Base-by-base conservation (phyloP, 2,888 invertebrate genomes). In the Phortica magna region DNA sequence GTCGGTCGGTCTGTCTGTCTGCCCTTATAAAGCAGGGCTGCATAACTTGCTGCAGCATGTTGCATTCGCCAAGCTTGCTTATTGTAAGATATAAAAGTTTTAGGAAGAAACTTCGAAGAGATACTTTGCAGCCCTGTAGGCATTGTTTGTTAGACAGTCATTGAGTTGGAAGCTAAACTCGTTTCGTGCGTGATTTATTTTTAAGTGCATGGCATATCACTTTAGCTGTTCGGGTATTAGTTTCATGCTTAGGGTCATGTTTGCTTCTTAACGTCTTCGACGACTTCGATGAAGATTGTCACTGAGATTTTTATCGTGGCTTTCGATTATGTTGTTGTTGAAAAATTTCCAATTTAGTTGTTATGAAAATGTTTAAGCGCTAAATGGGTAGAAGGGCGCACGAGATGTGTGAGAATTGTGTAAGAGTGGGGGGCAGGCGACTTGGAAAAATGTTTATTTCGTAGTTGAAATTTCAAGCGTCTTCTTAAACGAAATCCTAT, bases 251-350 rank as follows among this genome's bases (percentile, higher is more conserved):
- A 14, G n/a, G 14, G 14, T n/a, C 55, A 55, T 55, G 7, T 55
- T 55, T 17, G 31, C 31, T 31, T 31, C 31, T 31, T 31, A 31
- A 31, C 31, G 31, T 31, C 31, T 31, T 31, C 31, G 31, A 31
- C 31, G 31, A 31, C 31, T 31, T 31, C 31, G 31, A 31, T 4
- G 31, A 31, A 31, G 31, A 31, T 31, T 31, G 31, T 31, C 31
- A 59, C 59, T 22, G 22, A 59, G 59, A 59, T 59, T 59, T 59
- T 72, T 22, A 22, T 57, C 55, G 22, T 0, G 17, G 43, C 14
- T 43, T 57, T 59, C 59, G 43, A 59, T 59, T 42, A 73, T 42
- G 61, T 73, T 59, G 73, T 73, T 59, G 73, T 73, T 59, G 73
- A 73, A 73, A 73, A 59, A 12, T 39, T 73, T 59, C 41, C 59